A percentile compares a stretch with the other conserved stretches of the same genome.
phyloP scores from a whole-genome alignment of 2,888 invertebrate species.

The Ophonus ardosiacus region DNA sequence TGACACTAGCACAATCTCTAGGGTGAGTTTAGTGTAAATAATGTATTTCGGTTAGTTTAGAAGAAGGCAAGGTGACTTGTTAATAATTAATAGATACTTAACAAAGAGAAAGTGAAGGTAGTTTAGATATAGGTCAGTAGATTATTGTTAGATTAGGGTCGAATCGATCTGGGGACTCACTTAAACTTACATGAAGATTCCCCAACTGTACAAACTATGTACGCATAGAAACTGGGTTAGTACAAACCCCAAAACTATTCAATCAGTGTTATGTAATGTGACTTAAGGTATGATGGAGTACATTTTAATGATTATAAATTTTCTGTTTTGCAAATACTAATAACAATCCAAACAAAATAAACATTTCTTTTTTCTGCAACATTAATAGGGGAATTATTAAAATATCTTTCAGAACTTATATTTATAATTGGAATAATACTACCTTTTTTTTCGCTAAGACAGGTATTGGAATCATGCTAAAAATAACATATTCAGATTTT shows the following conservation, averaged over 20 bases:
- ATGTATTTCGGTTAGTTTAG: background rate
- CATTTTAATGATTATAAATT: too few relatives aligned
- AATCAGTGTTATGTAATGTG: background rate
- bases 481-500: too few relatives aligned
- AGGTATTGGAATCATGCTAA: too few relatives aligned
- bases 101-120: slow-evolving; percentile 32
- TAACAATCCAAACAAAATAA: too few relatives aligned
- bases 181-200: slow-evolving; percentile 30
- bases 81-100: slow-evolving; percentile 47
- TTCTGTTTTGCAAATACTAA: too few relatives aligned
- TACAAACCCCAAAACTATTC: background rate
- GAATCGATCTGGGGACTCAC: slow-evolving; percentile 22
- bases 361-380: too few relatives aligned
- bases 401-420: too few relatives aligned
- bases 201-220: background rate
- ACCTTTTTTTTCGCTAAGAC: too few relatives aligned
- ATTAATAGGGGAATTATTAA: too few relatives aligned
- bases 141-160: slow-evolving; percentile 43
- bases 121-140: slow-evolving; percentile 46
- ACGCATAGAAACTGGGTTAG: background rate
- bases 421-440: too few relatives aligned
- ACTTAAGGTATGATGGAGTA: too few relatives aligned
- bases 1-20: background rate
- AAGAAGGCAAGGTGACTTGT: background rate
- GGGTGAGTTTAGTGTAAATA: slow-evolving; percentile 4